Base-by-base conservation (phyloP, 2,888 invertebrate species). In the Drosophila paucipuncta region DNA sequence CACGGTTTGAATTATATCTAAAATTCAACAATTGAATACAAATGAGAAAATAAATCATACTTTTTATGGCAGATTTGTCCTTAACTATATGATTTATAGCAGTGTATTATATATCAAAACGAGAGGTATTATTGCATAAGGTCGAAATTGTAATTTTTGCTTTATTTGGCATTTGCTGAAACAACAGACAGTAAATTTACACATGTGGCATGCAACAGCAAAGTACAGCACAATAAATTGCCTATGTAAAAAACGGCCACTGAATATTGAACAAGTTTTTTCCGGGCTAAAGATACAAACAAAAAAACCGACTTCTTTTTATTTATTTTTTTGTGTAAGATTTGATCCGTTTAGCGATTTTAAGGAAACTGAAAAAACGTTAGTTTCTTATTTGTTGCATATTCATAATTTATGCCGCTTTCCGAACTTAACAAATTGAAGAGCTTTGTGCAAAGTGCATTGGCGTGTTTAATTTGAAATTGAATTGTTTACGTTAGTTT, bases 321-420 rank as follows among this genome's bases (percentile, higher is more conserved):
- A 16, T 4, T 47, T 16, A 9, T 47, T 47, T 47, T 22, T 22
- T 22, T 22, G 22, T 25, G 22, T 25, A 25, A 16, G 16, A 25
- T 47, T 25, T 47, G 1, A 47, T 47, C 25, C 9, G 47, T 16
- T 25, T 47, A 4, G 16, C 10, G 33, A 16, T 35, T 54, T 54
- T 16, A 35, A 54, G 33, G 54, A 54, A 54, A 18, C 16, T 16
- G 16, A 2, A 31, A 31, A 53, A 6, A n/a, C 11, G 13, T 31
- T 22, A 3, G 18, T 18, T 22, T 47, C 22, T 31, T 22, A 13
- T 31, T 35, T 22, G n/a, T 39, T 41, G 7, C 18, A 57, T 30
- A 47, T 57, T n/a, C 18, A 65, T 62, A 68, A 79, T 77, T 81
- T 81, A 79, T 79, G 82, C 78, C 73, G 67, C 67, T 62, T 50